These are phyloP conservation scores for Trypoxylon attenuatum DNA, from an alignment of 2,888 invertebrate species.

Conservation along the genomic window DNA sequence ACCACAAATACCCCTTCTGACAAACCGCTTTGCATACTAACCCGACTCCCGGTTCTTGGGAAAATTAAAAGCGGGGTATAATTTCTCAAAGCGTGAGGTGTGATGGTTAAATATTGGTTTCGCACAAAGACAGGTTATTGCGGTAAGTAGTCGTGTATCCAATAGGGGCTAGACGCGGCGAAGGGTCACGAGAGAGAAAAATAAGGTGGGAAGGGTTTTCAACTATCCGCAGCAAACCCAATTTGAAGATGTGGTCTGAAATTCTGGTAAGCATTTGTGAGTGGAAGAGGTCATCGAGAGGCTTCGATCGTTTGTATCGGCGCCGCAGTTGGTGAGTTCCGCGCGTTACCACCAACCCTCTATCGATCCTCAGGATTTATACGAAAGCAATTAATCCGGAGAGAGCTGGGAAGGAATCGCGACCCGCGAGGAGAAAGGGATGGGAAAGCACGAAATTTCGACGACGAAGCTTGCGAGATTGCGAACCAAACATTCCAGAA, in stretches of 20 bases:
- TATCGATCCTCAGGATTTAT: conserved; percentile 44
- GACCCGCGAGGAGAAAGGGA: too few relatives aligned
- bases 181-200: conserved; percentile 26
- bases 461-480: conserved; percentile 25
- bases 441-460: too few relatives aligned
- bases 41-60: too few relatives aligned
- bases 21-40: too few relatives aligned
- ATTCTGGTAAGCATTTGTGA: conserved; percentile 1
- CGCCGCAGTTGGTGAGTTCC: background rate
- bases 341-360: background rate
- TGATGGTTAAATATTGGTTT: too few relatives aligned
- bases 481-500: conserved; percentile 56
- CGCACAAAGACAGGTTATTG: too few relatives aligned
- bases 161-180: too few relatives aligned
- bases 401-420: conserved; percentile 25
- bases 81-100: too few relatives aligned
- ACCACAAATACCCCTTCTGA: too few relatives aligned
- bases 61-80: too few relatives aligned
- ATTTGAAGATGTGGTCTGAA: conserved; percentile 11
- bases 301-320: conserved; percentile 30
- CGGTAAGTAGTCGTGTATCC: too few relatives aligned
- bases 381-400: conserved; percentile 61
- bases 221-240: conserved; percentile 16
- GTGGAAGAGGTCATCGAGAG: conserved; percentile 27
- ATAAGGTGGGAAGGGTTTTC: conserved; percentile 20